A percentile compares a stretch with the other conserved stretches of the same genome.
phyloP scores from a whole-genome alignment of 2,113 vertebrate genomes.

The Phyllopteryx taeniolatus region DNA sequence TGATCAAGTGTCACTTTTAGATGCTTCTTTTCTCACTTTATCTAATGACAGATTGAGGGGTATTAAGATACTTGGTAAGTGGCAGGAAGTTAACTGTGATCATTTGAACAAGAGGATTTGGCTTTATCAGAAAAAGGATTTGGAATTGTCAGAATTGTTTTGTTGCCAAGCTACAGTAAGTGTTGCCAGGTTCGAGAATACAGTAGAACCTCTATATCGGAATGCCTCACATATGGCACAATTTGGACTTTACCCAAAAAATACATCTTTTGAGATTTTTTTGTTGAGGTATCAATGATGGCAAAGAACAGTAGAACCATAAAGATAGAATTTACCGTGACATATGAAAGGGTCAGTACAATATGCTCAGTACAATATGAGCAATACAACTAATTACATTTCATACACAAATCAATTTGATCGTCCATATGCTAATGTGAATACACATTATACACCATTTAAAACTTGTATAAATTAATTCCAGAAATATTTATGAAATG shows the following conservation, averaged over 20 bases:
- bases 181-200: not conserved
- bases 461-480: too few relatives aligned
- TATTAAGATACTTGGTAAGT: constrained; percentile 71
- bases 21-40: constrained; percentile 72
- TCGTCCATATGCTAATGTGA: too few relatives aligned
- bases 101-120: constrained; percentile 63
- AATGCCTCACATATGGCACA: not conserved
- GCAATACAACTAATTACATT: too few relatives aligned
- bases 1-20: constrained; percentile 73
- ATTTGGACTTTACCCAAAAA: not conserved
- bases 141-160: constrained; percentile 21
- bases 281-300: too few relatives aligned
- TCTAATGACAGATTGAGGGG: constrained; percentile 75
- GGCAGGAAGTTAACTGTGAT: constrained; percentile 71
- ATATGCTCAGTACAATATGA: too few relatives aligned
- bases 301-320: too few relatives aligned
- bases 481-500: too few relatives aligned
- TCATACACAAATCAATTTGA: too few relatives aligned
- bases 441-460: too few relatives aligned
- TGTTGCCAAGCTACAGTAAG: not conserved
- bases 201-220: not conserved
- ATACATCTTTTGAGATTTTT: not conserved
- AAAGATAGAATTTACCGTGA: too few relatives aligned
- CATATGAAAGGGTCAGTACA: too few relatives aligned
- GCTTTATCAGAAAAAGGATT: constrained; percentile 39